Base-by-base conservation (phyloP, 1,140 invertebrate genomes). In the Lasaia peninsularis region DNA sequence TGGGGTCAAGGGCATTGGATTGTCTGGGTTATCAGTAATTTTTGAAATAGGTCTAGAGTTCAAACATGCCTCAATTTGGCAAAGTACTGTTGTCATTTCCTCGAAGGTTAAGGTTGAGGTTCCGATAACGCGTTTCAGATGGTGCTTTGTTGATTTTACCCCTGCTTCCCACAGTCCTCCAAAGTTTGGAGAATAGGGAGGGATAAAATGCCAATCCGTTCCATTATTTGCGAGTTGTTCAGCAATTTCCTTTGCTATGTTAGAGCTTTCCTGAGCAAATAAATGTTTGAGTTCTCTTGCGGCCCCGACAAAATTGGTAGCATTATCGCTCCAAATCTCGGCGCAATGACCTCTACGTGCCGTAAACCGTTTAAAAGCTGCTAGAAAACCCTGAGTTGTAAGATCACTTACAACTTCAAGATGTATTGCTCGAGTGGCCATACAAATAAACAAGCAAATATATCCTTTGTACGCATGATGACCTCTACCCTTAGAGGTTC, bases 1-100 rank as follows among this genome's bases (percentile, higher is more conserved):
- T 2, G 60, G 60, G 2, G 60, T 62, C 1, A 62, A 31, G n/a
- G 60, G 51, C 2, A 40, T 18, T 40, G 37, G 37, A 40, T 40
- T 40, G 0, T 40, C 37, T 9, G 37, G 37, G 4, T 57, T 34
- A 4, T 56, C 60, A 9, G 7, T 40, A 8, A 40, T 40, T 9
- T 1, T 40, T 10, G 37, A 18, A 40, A 20, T 18, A 1, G 37
- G 37, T 6, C 37, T 6, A 18, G 37, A 40, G 7, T 40, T 40
- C 7, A 40, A 40, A 40, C 37, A 40, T 2, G 37, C 37, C 6
- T 40, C 37, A 2, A 40, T 40, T 40, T 40, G 37, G 37, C 37
- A 40, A 10, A 40, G 37, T 18, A 40, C 8, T 18, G 37, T 40
- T 0, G 37, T 40, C 12, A 40, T 18, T 40, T 40, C 37, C 14